Base-by-base conservation (phyloP, 2,797 vertebrate genomes). In the Eutrigla gurnardus region DNA sequence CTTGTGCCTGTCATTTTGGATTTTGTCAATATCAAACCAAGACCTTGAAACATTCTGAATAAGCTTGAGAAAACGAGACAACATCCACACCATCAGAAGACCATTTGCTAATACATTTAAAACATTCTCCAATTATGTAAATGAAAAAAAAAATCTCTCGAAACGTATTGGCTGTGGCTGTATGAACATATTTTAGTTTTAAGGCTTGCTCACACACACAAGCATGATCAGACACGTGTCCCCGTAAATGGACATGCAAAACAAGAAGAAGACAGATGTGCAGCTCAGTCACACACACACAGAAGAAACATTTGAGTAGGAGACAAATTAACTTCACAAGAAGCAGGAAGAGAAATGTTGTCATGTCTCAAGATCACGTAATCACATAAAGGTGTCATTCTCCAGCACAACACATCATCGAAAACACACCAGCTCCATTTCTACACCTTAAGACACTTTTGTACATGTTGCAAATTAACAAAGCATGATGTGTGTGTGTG, bases 381-480 rank as follows among this genome's bases (percentile, higher is more conserved):
- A 11, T 77, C 55, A 58, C 32, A 58, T 43, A 11, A 63, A 8
- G 50, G 42, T n/a, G 37, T 57, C 32, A 39, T 68, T 73, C 69
- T 43, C 57, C n/a, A 14, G 15, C 4, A 37, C 4, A 61, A 61
- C 12, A 47, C 15, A n/a, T 70, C 70, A 50, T 66, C 43, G 2
- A 46, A 55, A 79, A 53, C 36, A 73, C 14, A 61, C 58, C 46
- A 40, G 62, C 47, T 57, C 55, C 50, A 1, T 65, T 72, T 52
- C 17, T 42, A 49, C 39, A 58, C 62, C 50, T 61, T 45, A 17
- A 78, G 57, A 54, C 50, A 67, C 57, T 37, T 73, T 73, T 84
- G 75, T 76, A 78, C 77, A 84, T 58, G 33, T 40, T 46, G 53
- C 52, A 82, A 77, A 90, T 88, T 74, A 86, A 68, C 75, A 75